phyloP scores from a whole-genome alignment of 2,797 vertebrate genomes.

The Ptychobarbus kaznakovi region DNA sequence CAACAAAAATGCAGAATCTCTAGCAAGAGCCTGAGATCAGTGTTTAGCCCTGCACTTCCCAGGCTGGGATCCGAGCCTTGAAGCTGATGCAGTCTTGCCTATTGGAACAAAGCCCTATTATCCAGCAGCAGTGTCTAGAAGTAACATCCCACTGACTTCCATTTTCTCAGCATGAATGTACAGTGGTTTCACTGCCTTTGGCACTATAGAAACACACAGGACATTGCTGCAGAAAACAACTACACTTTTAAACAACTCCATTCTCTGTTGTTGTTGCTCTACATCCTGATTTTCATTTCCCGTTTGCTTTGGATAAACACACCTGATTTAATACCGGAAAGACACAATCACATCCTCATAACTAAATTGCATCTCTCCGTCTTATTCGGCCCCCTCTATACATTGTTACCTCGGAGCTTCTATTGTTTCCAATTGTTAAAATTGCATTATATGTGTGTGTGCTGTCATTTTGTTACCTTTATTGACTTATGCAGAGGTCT shows the following conservation, averaged over 20 bases:
- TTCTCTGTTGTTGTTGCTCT: not conserved
- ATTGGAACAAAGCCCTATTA: conserved; percentile 51
- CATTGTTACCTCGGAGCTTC: conserved; percentile 34
- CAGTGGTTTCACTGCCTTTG: conserved; percentile 3
- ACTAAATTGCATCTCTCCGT: not conserved
- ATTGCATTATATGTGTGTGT: not conserved
- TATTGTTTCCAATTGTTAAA: conserved; percentile 34
- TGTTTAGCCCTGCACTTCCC: conserved; percentile 26
- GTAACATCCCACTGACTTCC: conserved; percentile 41
- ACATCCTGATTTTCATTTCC: conserved; percentile 30
- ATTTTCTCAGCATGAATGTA: conserved; percentile 47
- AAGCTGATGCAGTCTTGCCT: conserved; percentile 43
- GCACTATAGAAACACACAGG: conserved; percentile 30
- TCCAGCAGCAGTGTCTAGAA: conserved; percentile 38
- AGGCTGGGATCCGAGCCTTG: conserved; percentile 41
- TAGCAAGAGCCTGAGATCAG: conserved; percentile 39
- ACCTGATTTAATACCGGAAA: conserved; percentile 19
- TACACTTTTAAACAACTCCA: conserved; percentile 25
- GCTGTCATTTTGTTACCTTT: not conserved
- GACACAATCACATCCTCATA: not conserved
- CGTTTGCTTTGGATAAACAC: conserved; percentile 20
- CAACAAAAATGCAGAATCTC: conserved; percentile 38
- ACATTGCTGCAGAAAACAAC: conserved; percentile 36
- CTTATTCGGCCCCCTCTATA: not conserved
- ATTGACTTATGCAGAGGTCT: conserved; percentile 10